These are phyloP conservation scores for Crossaster papposus DNA, from an alignment of 53 echinoderm and acorn worm species.

Conservation along the genomic window DNA sequence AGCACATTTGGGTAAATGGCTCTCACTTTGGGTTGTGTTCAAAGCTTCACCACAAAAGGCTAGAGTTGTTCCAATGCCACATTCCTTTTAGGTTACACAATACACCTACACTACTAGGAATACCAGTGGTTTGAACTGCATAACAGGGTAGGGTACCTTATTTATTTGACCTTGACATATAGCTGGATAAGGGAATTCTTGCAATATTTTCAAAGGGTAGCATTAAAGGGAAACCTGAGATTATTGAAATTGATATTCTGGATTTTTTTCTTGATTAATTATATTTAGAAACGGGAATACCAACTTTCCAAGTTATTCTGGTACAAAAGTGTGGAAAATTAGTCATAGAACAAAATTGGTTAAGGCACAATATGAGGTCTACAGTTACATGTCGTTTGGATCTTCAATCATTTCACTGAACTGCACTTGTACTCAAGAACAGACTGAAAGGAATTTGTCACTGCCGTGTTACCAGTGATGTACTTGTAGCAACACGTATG, in stretches of 20 bases:
- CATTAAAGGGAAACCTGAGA: background rate
- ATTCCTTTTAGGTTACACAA: background rate
- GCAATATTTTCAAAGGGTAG: background rate
- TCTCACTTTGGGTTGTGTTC: background rate
- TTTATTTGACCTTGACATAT: background rate
- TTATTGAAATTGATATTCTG: background rate
- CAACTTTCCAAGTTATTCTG: background rate
- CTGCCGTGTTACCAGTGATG: too few relatives aligned
- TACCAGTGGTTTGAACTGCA: background rate
- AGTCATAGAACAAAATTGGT: too few relatives aligned
- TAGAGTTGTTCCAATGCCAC: background rate
- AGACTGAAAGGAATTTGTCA: too few relatives aligned
- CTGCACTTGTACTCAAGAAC: too few relatives aligned
- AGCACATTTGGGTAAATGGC: background rate
- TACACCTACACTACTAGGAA: too few relatives aligned
- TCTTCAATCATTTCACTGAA: too few relatives aligned
- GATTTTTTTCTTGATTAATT: background rate
- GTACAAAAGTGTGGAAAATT: too few relatives aligned
- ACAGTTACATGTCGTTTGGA: too few relatives aligned
- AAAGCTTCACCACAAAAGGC: background rate
- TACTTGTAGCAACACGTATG: too few relatives aligned
- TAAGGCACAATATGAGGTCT: too few relatives aligned
- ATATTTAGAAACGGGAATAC: background rate
- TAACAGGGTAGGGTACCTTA: background rate
- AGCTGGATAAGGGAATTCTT: background rate